Percentiles rank a stretch among this genome's conserved stretches.
Evolutionary conservation across 2,888 invertebrate species (phyloP).

Genomic region (Temnothorax unifasciatus): DNA sequence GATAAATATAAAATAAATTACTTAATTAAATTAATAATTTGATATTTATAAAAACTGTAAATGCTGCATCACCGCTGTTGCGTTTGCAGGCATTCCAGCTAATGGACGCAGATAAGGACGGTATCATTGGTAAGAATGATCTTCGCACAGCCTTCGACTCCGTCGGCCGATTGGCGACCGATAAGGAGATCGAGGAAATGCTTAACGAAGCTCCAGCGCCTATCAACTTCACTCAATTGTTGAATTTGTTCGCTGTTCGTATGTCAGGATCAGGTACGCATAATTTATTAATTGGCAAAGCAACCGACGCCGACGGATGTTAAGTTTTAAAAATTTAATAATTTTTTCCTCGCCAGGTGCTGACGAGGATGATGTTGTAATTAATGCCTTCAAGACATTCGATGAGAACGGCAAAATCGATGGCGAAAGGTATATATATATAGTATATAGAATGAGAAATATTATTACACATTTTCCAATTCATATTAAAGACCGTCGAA

Average conservation of each 20-base stretch:
- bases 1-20: not conserved
- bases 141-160: constrained; percentile 96
- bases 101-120: constrained; percentile 98
- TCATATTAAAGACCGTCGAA: not conserved
- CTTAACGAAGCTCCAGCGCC: constrained; percentile 95
- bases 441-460: too few relatives aligned
- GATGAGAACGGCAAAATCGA: constrained; percentile 96
- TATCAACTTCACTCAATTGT: constrained; percentile 97
- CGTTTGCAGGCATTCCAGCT: constrained; percentile 94
- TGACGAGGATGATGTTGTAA: constrained; percentile 97
- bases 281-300: not conserved
- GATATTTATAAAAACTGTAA: not conserved
- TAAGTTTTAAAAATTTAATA: not conserved
- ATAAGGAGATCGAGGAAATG: constrained; percentile 97
- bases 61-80: not conserved
- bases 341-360: constrained; percentile 86
- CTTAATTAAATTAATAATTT: not conserved
- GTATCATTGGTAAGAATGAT: constrained; percentile 95
- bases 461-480: not conserved
- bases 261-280: constrained; percentile 93
- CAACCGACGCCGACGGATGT: not conserved
- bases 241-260: constrained; percentile 96
- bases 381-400: constrained; percentile 97
- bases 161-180: constrained; percentile 95
- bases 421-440: constrained; percentile 90